These are phyloP conservation scores for Dichetophora obliterata DNA, from an alignment of 2,888 invertebrate species.

Conservation along the genomic window DNA sequence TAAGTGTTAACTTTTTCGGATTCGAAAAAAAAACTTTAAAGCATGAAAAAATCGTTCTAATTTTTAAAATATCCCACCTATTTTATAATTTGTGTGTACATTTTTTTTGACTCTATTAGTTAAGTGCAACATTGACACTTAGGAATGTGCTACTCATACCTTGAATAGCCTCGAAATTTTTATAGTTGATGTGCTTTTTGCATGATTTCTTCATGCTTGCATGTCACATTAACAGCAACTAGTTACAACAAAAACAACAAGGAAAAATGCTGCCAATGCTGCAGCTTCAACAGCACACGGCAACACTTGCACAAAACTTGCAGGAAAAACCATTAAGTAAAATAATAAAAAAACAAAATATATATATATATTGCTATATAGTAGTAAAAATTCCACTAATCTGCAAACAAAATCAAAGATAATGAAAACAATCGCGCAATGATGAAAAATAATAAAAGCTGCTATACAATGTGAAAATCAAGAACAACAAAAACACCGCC, in stretches of 20 bases:
- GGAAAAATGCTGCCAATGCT: not conserved
- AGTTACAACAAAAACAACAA: not conserved
- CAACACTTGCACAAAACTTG: not conserved
- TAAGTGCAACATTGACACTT: no score
- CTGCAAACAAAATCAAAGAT: constrained; percentile 50
- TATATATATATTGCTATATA: no score
- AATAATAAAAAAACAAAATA: constrained; percentile 19
- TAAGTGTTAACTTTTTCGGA: no score
- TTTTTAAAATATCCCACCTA: no score
- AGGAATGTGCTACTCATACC: no score
- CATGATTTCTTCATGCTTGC: not conserved
- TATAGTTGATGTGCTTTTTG: no score
- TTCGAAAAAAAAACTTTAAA: no score
- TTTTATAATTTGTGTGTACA: no score
- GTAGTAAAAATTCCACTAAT: constrained; percentile 41
- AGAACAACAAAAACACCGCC: constrained; percentile 31
- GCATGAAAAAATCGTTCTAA: no score
- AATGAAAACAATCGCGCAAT: constrained; percentile 48
- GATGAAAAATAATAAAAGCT: constrained; percentile 29
- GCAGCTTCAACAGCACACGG: not conserved
- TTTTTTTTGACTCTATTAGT: no score
- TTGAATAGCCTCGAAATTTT: not conserved
- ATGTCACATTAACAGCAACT: not conserved
- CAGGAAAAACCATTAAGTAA: constrained; percentile 18
- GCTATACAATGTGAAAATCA: constrained; percentile 11